phyloP scores from a whole-genome alignment of 2,113 vertebrate genomes.

The Lepidiolamprologus cunningtoni region DNA sequence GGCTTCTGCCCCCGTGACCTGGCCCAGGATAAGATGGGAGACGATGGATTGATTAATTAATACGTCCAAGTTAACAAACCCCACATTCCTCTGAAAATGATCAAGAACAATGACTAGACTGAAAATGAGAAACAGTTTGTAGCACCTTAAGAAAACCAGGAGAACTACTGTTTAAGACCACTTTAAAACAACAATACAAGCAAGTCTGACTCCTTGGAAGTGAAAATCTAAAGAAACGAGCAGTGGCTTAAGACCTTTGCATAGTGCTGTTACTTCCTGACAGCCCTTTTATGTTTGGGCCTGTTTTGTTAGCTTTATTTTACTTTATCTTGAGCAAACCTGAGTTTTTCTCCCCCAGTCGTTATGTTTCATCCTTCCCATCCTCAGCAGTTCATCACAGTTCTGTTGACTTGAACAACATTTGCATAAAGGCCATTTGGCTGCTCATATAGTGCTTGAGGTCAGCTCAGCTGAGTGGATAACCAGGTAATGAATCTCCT shows the following conservation, averaged over 20 bases:
- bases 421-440: background rate
- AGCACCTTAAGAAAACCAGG: rapidly evolving
- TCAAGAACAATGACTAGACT: background rate
- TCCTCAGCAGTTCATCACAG: background rate
- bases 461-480: background rate
- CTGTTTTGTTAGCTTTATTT: background rate
- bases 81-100: background rate
- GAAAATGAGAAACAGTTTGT: rapidly evolving
- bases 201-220: background rate
- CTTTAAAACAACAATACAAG: background rate
- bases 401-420: background rate
- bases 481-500: background rate
- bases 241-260: background rate
- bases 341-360: background rate
- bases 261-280: background rate
- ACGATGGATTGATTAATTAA: background rate
- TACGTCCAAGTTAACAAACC: background rate
- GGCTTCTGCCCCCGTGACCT: background rate
- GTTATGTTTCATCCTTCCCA: background rate
- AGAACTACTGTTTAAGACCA: background rate
- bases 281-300: background rate
- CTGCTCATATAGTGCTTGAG: background rate
- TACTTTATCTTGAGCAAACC: background rate
- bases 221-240: background rate
- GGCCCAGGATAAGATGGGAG: background rate